Conservation (phyloP, 2,888 invertebrate genomes). For the Branchipolynoe longqiensis region DNA sequence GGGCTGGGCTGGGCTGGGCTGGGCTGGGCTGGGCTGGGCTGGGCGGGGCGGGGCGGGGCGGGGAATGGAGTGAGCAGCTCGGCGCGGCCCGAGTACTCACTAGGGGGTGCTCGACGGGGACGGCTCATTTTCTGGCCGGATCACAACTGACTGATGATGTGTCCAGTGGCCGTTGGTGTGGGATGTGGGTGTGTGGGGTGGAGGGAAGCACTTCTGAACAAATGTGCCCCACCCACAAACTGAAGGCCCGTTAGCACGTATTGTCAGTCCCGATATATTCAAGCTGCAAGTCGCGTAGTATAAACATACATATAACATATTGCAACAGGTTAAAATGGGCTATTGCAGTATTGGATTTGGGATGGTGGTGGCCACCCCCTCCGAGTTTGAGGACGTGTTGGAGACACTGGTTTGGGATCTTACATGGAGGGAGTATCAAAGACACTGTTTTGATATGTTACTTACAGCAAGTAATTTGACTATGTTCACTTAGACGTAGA, state of each 20-base stretch:
- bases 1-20: background rate
- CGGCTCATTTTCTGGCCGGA: constrained; percentile 55
- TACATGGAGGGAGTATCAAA: no score
- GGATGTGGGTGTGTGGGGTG: no score
- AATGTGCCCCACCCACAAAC: constrained; percentile 50
- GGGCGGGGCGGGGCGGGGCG: background rate
- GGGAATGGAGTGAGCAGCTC: constrained; percentile 4
- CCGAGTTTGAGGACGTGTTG: no score
- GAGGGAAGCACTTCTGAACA: constrained; percentile 46
- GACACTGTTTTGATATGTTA: no score
- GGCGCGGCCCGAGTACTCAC: constrained; percentile 40
- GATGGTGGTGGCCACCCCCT: no score
- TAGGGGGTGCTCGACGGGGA: constrained; percentile 40
- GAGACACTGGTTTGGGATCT: no score
- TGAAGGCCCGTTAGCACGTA: constrained; percentile 55
- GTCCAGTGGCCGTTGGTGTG: constrained; percentile 44
- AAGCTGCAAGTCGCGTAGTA: no score
- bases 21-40: background rate
- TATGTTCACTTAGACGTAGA: no score
- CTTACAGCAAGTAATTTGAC: no score
- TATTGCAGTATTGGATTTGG: no score
- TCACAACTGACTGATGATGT: constrained; percentile 55
- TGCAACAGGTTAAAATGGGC: no score
- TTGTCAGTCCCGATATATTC: constrained; percentile 26
- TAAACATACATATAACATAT: no score